Percentiles rank a stretch among this genome's conserved stretches.
phyloP scores from a whole-genome alignment of 2,797 vertebrate species.

The Falco naumanni region DNA sequence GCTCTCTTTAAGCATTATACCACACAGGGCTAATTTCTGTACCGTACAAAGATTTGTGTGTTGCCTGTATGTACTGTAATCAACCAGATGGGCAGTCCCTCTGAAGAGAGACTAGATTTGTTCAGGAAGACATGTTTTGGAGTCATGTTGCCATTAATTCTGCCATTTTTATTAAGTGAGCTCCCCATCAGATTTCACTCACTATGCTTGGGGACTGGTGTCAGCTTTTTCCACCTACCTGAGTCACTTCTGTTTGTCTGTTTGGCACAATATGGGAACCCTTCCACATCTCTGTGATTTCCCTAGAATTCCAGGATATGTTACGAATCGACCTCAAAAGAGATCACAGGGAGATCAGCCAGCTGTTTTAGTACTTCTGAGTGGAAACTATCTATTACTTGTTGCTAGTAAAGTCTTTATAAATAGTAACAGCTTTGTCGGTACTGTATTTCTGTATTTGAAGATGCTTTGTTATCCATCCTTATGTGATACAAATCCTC shows the following conservation, averaged over 20 bases:
- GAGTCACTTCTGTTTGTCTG: background rate
- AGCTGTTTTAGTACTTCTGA: background rate
- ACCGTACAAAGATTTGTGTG: background rate
- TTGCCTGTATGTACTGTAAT: background rate
- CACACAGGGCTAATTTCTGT: background rate
- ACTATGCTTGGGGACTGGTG: background rate
- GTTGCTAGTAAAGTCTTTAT: background rate
- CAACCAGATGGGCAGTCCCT: background rate
- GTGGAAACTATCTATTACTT: background rate
- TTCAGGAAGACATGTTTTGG: background rate
- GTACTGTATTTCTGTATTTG: background rate
- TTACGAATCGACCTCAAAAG: background rate
- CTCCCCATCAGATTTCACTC: background rate
- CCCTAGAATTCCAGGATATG: background rate
- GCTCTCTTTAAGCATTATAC: background rate
- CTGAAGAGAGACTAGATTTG: background rate
- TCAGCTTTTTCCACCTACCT: background rate
- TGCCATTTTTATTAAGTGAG: background rate
- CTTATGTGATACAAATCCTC: background rate
- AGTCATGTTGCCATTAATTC: background rate
- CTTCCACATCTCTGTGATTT: background rate
- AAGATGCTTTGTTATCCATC: background rate
- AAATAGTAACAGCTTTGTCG: background rate
- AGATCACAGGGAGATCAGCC: background rate
- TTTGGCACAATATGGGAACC: background rate